Conservation (phyloP, 2,797 vertebrate species). For the Melanitta fusca region DNA sequence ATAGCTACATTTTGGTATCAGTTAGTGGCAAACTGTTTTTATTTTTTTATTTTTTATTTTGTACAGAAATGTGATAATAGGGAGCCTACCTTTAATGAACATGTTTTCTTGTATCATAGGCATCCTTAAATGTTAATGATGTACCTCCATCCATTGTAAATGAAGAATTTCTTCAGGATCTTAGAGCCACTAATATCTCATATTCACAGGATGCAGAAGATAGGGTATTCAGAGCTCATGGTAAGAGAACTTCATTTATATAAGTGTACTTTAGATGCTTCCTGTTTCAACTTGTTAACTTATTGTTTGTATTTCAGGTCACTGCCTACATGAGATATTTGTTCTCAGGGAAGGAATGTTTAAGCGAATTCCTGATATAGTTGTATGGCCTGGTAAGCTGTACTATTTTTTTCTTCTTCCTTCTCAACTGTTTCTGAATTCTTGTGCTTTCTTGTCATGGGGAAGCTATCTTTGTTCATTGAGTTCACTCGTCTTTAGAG, state of each 20-base stretch:
- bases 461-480: neutral
- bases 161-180: conserved; percentile 91
- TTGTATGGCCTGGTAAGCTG: conserved; percentile 97
- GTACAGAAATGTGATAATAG: neutral
- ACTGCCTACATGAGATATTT: conserved; percentile 98
- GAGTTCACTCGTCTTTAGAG: neutral
- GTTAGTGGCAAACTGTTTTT: neutral
- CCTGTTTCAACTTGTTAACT: conserved; percentile 40
- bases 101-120: conserved; percentile 77
- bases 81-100: neutral
- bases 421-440: neutral
- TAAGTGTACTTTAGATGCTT: neutral
- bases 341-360: conserved; percentile 95
- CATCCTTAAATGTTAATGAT: conserved; percentile 86
- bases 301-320: conserved; percentile 83
- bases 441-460: neutral
- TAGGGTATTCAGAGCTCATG: conserved; percentile 93
- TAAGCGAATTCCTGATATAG: conserved; percentile 93
- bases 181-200: conserved; percentile 89
- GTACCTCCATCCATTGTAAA: conserved; percentile 88
- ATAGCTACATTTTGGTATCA: neutral
- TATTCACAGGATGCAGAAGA: conserved; percentile 93
- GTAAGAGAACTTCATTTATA: conserved; percentile 79
- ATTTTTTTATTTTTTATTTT: neutral
- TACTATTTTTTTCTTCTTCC: neutral